phyloP scores from a whole-genome alignment of 1,140 invertebrate genomes.

The Meloidogyne chitwoodi region DNA sequence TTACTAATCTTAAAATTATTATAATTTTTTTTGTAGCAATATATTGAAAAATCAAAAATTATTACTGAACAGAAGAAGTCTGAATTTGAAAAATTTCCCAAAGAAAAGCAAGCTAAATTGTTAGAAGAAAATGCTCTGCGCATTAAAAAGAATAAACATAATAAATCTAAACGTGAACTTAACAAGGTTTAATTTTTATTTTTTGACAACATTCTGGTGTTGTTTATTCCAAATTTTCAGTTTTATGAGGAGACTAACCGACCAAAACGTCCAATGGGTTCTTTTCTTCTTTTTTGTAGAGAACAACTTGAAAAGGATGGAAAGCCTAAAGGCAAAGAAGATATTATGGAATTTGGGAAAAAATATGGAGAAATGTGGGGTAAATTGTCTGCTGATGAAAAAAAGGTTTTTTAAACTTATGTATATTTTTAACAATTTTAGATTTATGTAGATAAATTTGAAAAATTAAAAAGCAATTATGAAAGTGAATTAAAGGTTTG shows the following conservation, averaged over 20 bases:
- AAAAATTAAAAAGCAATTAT: not conserved
- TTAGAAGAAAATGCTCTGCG: not conserved
- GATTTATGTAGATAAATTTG: not conserved
- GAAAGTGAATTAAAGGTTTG: not conserved
- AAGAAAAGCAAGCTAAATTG: not conserved
- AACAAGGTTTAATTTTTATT: not conserved
- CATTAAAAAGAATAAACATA: not conserved
- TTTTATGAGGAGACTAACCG: not conserved
- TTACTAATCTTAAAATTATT: not conserved
- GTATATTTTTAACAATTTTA: not conserved
- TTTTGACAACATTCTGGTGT: not conserved
- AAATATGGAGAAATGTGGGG: not conserved
- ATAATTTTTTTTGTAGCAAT: not conserved
- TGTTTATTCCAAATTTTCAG: not conserved
- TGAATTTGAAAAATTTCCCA: not conserved
- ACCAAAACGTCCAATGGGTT: not conserved
- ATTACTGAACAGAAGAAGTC: not conserved
- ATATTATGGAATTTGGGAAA: not conserved
- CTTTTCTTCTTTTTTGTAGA: conserved; percentile 4
- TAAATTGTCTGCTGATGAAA: not conserved
- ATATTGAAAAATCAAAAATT: not conserved
- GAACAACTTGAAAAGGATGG: not conserved
- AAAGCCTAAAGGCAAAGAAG: not conserved
- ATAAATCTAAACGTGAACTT: not conserved
- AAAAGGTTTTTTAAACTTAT: conserved; percentile 11